phyloP scores from a whole-genome alignment of 2,797 vertebrate species.

The Mormyrops boulengeri region DNA sequence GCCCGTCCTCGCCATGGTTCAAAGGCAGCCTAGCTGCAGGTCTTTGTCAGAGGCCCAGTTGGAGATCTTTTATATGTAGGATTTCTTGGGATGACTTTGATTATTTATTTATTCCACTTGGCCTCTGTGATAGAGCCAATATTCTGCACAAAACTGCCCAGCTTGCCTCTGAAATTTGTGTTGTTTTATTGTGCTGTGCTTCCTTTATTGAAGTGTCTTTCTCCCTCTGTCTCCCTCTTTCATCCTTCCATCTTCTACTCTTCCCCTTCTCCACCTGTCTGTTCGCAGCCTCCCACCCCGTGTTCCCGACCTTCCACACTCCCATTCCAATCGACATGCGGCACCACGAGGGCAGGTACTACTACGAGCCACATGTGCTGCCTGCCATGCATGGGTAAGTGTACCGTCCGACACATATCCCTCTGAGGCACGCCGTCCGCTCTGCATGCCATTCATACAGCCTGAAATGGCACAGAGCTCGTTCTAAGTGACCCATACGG shows the following conservation, averaged over 20 bases:
- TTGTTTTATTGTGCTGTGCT: slow-evolving; percentile 62
- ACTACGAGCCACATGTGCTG: slow-evolving; percentile 88
- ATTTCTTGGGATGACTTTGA: slow-evolving; percentile 83
- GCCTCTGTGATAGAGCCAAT: slow-evolving; percentile 76
- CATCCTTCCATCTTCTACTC: slow-evolving; percentile 20
- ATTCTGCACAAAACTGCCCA: slow-evolving; percentile 63
- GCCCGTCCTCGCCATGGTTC: slow-evolving; percentile 77
- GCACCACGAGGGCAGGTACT: slow-evolving; percentile 94
- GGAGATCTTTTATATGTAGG: slow-evolving; percentile 93
- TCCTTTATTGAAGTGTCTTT: slow-evolving; percentile 42
- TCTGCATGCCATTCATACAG: not conserved
- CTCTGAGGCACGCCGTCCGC: not conserved
- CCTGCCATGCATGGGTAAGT: slow-evolving; percentile 90
- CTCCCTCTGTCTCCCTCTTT: slow-evolving; percentile 1
- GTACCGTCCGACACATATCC: not conserved
- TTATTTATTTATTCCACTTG: slow-evolving; percentile 89
- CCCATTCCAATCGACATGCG: slow-evolving; percentile 92
- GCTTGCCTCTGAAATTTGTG: slow-evolving; percentile 69
- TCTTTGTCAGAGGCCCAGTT: slow-evolving; percentile 84
- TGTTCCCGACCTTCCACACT: slow-evolving; percentile 87
- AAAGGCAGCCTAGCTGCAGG: slow-evolving; percentile 82
- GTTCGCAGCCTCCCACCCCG: slow-evolving; percentile 76
- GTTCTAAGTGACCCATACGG: not conserved
- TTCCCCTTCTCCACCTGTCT: slow-evolving; percentile 34
- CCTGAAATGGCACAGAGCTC: not conserved